Evolutionary conservation across 2,797 vertebrate species (phyloP).

Genomic region (Manis pentadactyla): DNA sequence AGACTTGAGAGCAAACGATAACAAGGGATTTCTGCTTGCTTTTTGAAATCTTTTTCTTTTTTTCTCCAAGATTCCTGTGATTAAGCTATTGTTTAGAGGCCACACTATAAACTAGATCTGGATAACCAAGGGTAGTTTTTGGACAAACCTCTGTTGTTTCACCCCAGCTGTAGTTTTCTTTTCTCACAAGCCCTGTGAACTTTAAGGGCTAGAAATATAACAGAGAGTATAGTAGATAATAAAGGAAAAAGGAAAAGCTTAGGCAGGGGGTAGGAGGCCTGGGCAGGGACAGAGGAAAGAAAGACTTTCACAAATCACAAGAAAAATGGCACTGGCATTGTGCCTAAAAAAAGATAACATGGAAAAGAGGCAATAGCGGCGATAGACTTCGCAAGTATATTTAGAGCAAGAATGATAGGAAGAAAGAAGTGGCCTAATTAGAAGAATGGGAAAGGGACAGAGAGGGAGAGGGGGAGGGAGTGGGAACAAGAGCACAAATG

Average conservation of each 20-base stretch:
- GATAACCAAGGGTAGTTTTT: conserved; percentile 79
- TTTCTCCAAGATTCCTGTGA: conserved; percentile 55
- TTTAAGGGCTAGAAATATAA: conserved; percentile 87
- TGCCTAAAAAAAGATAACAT: conserved; percentile 85
- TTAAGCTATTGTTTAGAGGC: conserved; percentile 69
- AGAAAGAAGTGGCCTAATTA: conserved; percentile 86
- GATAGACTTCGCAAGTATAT: conserved; percentile 83
- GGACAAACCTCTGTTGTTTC: conserved; percentile 86
- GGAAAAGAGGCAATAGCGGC: conserved; percentile 82
- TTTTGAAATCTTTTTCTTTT: neutral
- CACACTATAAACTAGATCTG: conserved; percentile 66
- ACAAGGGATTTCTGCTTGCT: conserved; percentile 29
- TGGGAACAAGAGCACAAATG: conserved; percentile 67
- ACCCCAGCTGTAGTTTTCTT: conserved; percentile 83
- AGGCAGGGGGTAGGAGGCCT: conserved; percentile 88
- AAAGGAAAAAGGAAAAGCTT: conserved; percentile 87
- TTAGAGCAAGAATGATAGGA: conserved; percentile 84
- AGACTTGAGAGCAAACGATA: conserved; percentile 72
- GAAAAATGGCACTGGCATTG: conserved; percentile 85
- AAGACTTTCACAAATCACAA: conserved; percentile 87
- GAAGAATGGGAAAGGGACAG: conserved; percentile 74
- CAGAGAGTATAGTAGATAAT: conserved; percentile 85
- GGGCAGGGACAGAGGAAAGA: conserved; percentile 87
- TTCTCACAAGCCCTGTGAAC: conserved; percentile 85
- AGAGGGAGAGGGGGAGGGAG: conserved; percentile 60